Percentiles rank a stretch among this genome's conserved stretches.
These are phyloP conservation scores for Phycodurus eques DNA, from an alignment of 2,113 vertebrate species.

Conservation along the genomic window DNA sequence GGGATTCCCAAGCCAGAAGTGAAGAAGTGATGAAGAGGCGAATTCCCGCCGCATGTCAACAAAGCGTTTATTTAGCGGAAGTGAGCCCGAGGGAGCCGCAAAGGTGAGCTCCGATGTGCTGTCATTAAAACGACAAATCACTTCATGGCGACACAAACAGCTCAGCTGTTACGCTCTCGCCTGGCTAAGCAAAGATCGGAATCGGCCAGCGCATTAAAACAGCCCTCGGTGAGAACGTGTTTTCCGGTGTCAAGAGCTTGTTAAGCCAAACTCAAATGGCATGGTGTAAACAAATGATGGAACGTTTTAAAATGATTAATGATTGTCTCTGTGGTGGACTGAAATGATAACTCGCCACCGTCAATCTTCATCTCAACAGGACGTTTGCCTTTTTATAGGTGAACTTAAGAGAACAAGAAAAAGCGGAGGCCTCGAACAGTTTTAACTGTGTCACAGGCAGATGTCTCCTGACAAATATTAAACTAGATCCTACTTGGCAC, in stretches of 20 bases:
- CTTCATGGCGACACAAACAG: conserved; percentile 74
- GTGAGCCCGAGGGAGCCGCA: conserved; percentile 68
- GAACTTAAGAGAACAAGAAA: conserved; percentile 38
- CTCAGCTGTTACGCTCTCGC: conserved; percentile 71
- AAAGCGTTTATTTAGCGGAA: conserved; percentile 73
- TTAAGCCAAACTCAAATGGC: conserved; percentile 53
- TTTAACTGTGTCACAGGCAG: conserved; percentile 71
- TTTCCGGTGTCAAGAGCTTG: conserved; percentile 60
- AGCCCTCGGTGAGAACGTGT: conserved; percentile 65
- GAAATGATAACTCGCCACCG: conserved; percentile 52
- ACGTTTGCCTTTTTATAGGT: conserved; percentile 38
- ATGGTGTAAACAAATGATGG: conserved; percentile 27
- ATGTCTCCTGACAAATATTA: conserved; percentile 86
- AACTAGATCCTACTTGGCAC: conserved; percentile 78
- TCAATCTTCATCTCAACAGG: conserved; percentile 61
- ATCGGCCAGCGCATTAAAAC: conserved; percentile 69
- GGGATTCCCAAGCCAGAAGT: conserved; percentile 51
- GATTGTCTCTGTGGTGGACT: conserved; percentile 57
- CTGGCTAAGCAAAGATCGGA: conserved; percentile 71
- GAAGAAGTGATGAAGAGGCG: conserved; percentile 58
- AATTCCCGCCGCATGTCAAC: conserved; percentile 66
- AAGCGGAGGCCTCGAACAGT: conserved; percentile 47
- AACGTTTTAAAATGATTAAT: conserved; percentile 64
- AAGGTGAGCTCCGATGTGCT: conserved; percentile 74
- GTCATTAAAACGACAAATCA: conserved; percentile 77